Base-by-base conservation (phyloP, 2,797 vertebrate species). In the Danio albolineatus region DNA sequence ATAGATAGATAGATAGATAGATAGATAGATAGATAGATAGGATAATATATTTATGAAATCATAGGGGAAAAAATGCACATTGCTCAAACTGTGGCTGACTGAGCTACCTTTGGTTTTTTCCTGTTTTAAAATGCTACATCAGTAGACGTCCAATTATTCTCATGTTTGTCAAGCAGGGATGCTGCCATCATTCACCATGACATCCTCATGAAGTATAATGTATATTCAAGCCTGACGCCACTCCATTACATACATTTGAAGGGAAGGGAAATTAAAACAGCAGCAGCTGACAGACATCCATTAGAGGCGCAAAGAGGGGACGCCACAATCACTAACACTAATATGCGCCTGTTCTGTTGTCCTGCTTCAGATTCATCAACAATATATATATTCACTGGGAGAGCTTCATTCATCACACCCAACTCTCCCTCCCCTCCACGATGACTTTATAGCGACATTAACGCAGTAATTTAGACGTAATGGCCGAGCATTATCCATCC, bases 171-270 rank as follows among this genome's bases (percentile, higher is more conserved):
- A 82, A 79, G 67, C 56, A 51, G n/a, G 36, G 51, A 59, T 65
- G 59, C 39, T 14, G 19, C 61, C 70, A 79, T 86, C 67, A 81
- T 70, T 81, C 75, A 81, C 36, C 10, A 64, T 67, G 66, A 59
- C 78, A 77, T 76, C 64, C 65, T 78, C 36, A 43, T 19, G 46
- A 62, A 66, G 39, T 66, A 69, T 82, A 74, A 80, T 82, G 64
- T 81, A 77, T 82, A 78, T 80, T 86, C 73, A 82, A 72, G 59
- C 57, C 51, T 17, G 76, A 74, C 36, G 60, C 14, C 61, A 88
- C 64, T 73, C 82, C 12, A 60, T 78, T 43, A 85, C 88, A 89
- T 88, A 90, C 89, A 90, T 82, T 85, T 89, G 80, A 88, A 92
- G 86, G 81, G 89, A 89, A 86, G 28, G 80, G 86, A 76, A 79